These are phyloP conservation scores for Drosophila pseudoobscura DNA, from an alignment of 1,140 invertebrate genomes.

Conservation along the genomic window DNA sequence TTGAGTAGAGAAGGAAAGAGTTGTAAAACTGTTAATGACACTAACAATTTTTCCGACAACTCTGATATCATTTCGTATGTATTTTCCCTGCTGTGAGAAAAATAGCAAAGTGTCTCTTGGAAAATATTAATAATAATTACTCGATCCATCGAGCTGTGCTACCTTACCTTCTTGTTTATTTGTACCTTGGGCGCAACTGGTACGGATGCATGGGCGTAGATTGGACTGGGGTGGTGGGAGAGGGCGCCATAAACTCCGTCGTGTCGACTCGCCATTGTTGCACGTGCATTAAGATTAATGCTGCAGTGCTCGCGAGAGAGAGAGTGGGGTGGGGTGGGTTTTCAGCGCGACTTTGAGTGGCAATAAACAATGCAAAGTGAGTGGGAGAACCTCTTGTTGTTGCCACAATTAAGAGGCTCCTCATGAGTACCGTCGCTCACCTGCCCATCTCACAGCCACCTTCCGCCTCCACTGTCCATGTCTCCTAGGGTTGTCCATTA, in stretches of 20 bases:
- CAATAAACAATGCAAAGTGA: constrained; percentile 53
- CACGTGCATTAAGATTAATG: constrained; percentile 29
- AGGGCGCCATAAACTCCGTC: background rate
- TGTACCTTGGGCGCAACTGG: constrained; percentile 8
- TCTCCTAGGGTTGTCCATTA: constrained; percentile 29
- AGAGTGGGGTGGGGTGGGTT: background rate
- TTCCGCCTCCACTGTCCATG: constrained; percentile 3
- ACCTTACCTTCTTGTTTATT: no score
- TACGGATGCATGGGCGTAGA: background rate
- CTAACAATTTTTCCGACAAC: no score
- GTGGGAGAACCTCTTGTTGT: constrained; percentile 33
- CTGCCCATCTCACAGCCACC: no score
- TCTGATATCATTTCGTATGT: no score
- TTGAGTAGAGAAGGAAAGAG: no score
- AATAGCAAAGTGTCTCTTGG: no score
- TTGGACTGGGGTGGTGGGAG: background rate
- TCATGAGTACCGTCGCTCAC: no score
- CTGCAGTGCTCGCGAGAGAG: constrained; percentile 26
- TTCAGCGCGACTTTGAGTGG: constrained; percentile 33
- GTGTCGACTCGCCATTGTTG: constrained; percentile 20
- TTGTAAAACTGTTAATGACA: no score
- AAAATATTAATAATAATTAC: no score
- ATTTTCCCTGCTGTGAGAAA: no score
- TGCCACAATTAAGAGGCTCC: constrained; percentile 4
- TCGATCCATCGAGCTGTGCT: no score